Conservation (phyloP, 2,888 invertebrate genomes). For the Cataglyphis rosenhaueri region DNA sequence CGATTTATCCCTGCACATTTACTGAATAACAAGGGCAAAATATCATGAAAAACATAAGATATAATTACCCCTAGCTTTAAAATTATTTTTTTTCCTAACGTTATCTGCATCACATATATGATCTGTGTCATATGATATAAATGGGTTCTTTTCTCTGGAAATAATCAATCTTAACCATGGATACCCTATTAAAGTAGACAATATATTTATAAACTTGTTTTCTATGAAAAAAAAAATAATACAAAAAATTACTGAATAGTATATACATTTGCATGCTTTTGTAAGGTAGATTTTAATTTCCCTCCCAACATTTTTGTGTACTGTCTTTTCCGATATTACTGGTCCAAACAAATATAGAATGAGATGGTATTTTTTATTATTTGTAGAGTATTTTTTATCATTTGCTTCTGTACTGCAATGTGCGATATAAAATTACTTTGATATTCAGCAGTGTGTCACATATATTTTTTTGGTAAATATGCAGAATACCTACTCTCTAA, state of each 20-base stretch:
- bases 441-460: background rate
- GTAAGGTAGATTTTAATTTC: slow-evolving; percentile 79
- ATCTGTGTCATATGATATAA: slow-evolving; percentile 75
- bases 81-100: background rate
- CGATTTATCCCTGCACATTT: background rate
- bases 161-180: slow-evolving; percentile 79
- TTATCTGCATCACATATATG: slow-evolving; percentile 51
- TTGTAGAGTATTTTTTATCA: slow-evolving; percentile 69
- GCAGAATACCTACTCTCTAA: background rate
- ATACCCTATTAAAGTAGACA: slow-evolving; percentile 65
- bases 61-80: slow-evolving; percentile 25
- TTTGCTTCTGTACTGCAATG: slow-evolving; percentile 76
- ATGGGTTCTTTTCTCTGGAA: slow-evolving; percentile 65
- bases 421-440: slow-evolving; percentile 25
- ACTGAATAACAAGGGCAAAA: background rate
- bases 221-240: background rate
- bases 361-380: slow-evolving; percentile 75
- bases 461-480: slow-evolving; percentile 1
- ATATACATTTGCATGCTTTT: slow-evolving; percentile 81
- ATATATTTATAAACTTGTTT: background rate
- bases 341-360: slow-evolving; percentile 80
- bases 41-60: background rate
- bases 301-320: slow-evolving; percentile 76
- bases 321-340: slow-evolving; percentile 78
- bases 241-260: slow-evolving; percentile 14